Evolutionary conservation across 2,797 vertebrate species (phyloP).

Genomic region (Centropyge bicolor): DNA sequence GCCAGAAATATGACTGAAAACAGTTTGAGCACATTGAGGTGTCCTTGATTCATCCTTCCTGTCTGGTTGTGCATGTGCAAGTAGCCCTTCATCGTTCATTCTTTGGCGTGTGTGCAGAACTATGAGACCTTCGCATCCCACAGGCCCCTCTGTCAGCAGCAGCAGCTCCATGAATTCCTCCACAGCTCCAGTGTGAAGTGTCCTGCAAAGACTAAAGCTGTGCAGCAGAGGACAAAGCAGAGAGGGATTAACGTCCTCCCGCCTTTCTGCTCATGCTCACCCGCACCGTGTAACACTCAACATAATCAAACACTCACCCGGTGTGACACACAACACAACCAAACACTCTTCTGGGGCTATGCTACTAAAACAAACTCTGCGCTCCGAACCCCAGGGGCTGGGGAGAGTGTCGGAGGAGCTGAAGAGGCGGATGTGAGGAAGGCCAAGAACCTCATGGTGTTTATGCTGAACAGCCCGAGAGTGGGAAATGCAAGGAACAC

Average conservation of each 20-base stretch:
- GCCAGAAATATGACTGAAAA: constrained; percentile 8
- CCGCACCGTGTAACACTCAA: constrained; percentile 65
- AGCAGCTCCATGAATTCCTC: constrained; percentile 56
- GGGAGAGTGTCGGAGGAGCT: constrained; percentile 63
- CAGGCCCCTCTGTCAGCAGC: constrained; percentile 38
- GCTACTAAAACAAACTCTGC: constrained; percentile 83
- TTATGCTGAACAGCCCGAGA: constrained; percentile 79
- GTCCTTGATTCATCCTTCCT: constrained; percentile 32
- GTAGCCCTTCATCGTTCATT: constrained; percentile 21
- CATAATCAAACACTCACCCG: constrained; percentile 81
- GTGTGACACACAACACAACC: constrained; percentile 83
- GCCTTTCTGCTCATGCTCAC: constrained; percentile 69
- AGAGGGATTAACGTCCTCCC: constrained; percentile 70
- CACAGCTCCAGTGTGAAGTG: constrained; percentile 65
- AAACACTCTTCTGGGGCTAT: constrained; percentile 79
- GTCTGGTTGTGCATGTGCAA: constrained; percentile 37
- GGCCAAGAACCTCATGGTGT: constrained; percentile 76
- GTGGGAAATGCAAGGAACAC: constrained; percentile 78
- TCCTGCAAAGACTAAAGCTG: constrained; percentile 67
- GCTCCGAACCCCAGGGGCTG: constrained; percentile 60
- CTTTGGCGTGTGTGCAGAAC: constrained; percentile 29
- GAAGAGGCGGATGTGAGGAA: constrained; percentile 74
- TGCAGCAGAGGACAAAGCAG: constrained; percentile 76
- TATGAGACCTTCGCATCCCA: constrained; percentile 37
- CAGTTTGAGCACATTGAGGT: constrained; percentile 3